These are phyloP conservation scores for Encarsia formosa DNA, from an alignment of 2,888 invertebrate species.

Conservation along the genomic window DNA sequence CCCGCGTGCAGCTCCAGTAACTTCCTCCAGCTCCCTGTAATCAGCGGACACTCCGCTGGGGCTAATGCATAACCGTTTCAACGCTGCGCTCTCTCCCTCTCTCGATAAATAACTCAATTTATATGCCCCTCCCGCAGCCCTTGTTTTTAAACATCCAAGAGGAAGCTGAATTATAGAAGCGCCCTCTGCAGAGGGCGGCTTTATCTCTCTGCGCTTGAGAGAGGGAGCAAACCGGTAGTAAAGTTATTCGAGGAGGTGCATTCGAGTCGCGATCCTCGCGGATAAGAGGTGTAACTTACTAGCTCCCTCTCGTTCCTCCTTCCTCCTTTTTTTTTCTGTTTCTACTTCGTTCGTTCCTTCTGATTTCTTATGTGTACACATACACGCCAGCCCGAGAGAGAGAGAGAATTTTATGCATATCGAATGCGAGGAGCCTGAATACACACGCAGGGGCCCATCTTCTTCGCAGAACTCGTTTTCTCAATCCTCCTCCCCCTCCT, in stretches of 20 bases:
- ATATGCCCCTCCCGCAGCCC: too few species aligned
- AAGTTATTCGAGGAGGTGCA: conserved; percentile 47
- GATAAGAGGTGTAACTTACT: conserved; percentile 52
- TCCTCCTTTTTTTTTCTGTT: conserved; percentile 2
- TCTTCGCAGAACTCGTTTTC: conserved; percentile 24
- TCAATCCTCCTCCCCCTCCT: background rate
- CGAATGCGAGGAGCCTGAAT: conserved; percentile 2
- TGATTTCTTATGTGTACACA: background rate
- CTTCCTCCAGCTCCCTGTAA: too few species aligned
- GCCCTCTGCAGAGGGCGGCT: too few species aligned
- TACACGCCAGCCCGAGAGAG: background rate
- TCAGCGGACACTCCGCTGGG: too few species aligned
- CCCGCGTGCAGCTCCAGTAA: too few species aligned
- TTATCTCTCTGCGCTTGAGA: too few species aligned
- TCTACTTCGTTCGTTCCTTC: background rate
- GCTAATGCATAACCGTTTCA: too few species aligned
- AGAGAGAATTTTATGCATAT: conserved; percentile 5
- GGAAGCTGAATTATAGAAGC: too few species aligned
- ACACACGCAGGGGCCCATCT: background rate
- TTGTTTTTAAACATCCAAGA: too few species aligned
- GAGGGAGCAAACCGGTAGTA: conserved; percentile 51
- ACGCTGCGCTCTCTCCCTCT: too few species aligned
- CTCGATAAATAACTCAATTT: background rate
- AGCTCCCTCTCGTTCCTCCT: conserved; percentile 31
- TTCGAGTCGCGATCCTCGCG: conserved; percentile 46